Base-by-base conservation (phyloP, 1,140 invertebrate species). In the Zaprionus nigranus region DNA sequence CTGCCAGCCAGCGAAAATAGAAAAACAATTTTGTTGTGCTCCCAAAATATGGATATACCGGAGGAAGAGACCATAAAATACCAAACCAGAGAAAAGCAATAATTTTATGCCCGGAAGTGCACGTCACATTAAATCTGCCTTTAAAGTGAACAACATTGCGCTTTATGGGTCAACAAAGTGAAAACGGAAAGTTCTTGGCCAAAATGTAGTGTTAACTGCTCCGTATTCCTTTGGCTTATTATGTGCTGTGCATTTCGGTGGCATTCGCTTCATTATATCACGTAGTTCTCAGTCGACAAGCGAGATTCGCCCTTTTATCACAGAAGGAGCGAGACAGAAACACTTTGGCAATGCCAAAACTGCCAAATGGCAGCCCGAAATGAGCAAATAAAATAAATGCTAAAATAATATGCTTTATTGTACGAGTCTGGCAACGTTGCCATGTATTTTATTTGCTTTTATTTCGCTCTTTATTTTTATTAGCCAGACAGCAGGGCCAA, bases 321-420 rank as follows among this genome's bases (percentile, higher is more conserved):
- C n/a, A n/a, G 40, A 7, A 13, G n/a, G 49, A 49, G n/a, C 67
- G 74, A 60, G 43, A 38, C 12, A 59, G 65, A 78, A 81, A 74
- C 79, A 81, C 79, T 81, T 81, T 74, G 40, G 67, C 26, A 22
- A 61, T 81, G 79, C 74, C 79, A 77, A 81, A 75, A 24, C 61
- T 81, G 79, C 74, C 79, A 77, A 81, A 80, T 80, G 75, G 74
- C 79, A 62, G 79, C 36, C 79, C 59, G 38, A 38, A 72, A 53
- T 62, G 56, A 22, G 59, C 43, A 80, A 69, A 74, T 78, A 63
- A 83, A 83, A 84, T 73, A 84, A 83, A 83, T 83, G 81, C 63
- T 80, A 56, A 80, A 83, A 83, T 83, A 83, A 83, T 83, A 83
- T 83, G 81, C 81, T 83, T 83, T 83, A 83, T 83, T 77, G 81